A percentile compares a stretch with the other conserved stretches of the same genome.
Conservation (phyloP, 2,113 vertebrate species). For the Ciconia boyciana region DNA sequence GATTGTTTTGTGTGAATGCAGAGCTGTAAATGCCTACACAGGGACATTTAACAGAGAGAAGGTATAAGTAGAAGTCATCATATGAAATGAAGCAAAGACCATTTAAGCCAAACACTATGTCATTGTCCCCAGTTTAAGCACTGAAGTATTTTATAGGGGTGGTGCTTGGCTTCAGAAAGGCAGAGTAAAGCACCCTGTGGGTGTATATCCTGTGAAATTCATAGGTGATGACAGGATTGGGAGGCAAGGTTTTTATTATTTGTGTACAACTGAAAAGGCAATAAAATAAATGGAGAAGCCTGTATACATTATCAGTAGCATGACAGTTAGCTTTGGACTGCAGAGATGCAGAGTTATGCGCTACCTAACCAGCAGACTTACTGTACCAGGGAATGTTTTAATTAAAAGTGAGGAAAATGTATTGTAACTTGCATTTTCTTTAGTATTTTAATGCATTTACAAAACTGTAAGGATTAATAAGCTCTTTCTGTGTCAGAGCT, state of each 20-base stretch:
- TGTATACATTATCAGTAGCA: neutral
- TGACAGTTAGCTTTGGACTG: neutral
- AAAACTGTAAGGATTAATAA: neutral
- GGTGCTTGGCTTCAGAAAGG: neutral
- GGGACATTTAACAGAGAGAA: constrained; percentile 4
- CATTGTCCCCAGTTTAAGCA: neutral
- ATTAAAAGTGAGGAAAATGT: neutral
- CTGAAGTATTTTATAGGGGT: neutral
- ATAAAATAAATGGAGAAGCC: neutral
- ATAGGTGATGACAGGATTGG: neutral
- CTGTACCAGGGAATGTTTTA: neutral
- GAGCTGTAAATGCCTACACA: neutral
- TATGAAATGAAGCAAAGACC: constrained; percentile 36
- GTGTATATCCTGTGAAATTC: neutral
- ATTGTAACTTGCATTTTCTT: neutral
- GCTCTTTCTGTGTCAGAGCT: neutral
- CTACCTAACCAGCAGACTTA: neutral
- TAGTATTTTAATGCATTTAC: neutral
- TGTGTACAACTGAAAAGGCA: neutral
- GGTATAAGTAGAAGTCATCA: neutral
- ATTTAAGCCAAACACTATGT: neutral
- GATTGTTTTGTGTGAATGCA: neutral
- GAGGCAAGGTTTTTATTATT: neutral
- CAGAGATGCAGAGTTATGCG: neutral
- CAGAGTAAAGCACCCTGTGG: neutral